Conservation (phyloP, 2,888 invertebrate species). For the Ommatoiulus sabulosus region DNA sequence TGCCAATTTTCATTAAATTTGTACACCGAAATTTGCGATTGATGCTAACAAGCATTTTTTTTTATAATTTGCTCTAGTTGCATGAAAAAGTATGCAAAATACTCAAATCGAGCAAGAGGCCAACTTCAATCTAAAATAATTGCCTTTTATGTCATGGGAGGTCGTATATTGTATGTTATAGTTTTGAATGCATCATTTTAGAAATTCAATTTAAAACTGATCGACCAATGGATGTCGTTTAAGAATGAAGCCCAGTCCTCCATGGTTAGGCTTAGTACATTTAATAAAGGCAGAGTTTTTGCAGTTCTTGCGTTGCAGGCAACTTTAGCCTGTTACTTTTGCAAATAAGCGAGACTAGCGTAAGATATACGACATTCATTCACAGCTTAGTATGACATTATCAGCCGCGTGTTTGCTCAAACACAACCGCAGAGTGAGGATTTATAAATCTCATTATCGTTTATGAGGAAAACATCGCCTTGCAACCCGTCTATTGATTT, state of each 20-base stretch:
- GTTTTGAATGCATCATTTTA: not conserved
- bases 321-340: not conserved
- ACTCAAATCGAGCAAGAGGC: too few relatives aligned
- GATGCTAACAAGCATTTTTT: too few relatives aligned
- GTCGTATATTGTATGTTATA: not conserved
- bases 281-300: not conserved
- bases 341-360: slow-evolving; percentile 37
- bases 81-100: too few relatives aligned
- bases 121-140: too few relatives aligned
- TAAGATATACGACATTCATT: slow-evolving; percentile 51
- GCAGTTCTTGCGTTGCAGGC: not conserved
- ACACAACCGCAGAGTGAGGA: slow-evolving; percentile 46
- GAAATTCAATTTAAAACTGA: not conserved
- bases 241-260: not conserved
- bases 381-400: slow-evolving; percentile 45
- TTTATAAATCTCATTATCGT: slow-evolving; percentile 52
- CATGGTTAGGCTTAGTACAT: not conserved
- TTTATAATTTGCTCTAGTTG: too few relatives aligned
- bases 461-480: slow-evolving; percentile 47
- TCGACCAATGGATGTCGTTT: not conserved
- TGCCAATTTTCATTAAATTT: too few relatives aligned
- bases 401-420: slow-evolving; percentile 44
- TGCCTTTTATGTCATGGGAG: too few relatives aligned
- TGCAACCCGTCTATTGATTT: slow-evolving; percentile 49
- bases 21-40: too few relatives aligned